Evolutionary conservation across 2,888 invertebrate genomes (phyloP), one percentile per base, ranked within the genome.

Genomic region (Metopia argyrocephala): DNA sequence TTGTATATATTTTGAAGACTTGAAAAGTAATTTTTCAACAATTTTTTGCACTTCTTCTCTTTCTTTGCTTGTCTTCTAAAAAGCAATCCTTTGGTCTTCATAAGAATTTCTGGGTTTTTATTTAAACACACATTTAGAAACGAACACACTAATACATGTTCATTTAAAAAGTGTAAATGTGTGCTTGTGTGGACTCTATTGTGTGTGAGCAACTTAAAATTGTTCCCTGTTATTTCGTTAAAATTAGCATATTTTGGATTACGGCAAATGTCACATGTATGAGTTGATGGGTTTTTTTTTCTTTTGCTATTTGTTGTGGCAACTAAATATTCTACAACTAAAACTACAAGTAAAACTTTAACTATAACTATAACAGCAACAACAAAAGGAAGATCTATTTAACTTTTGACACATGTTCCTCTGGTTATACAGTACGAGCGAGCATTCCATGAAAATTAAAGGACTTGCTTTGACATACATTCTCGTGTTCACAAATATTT

Each of bases 191-290:
- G 25, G 56, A 64, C 56, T 73, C 3, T 12, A 0, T 2, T 38
- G 12, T 61, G 46, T n/a, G 54, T 54, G 73, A 66, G 18, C 66
- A 54, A 75, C 59, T 59, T 74, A 66, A 78, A 78, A 73, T 78
- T 80, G 69, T 78, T 74, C 70, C 70, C 62, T 69, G 62, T 59
- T 81, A 81, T 81, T 81, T 81, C 81, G 78, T 81, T 81, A 78
- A 74, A 83, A 84, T 84, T 84, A 82, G 83, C 84, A 84, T 84
- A 84, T 84, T 84, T 38, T 84, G 83, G 83, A 84, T 83, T 82
- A 84, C 78, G 76, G 79, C 79, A 80, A 82, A 82, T 83, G 82
- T 79, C 82, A 82, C 78, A 78, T 79, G 81, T 79, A 68, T 31
- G 38, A 18, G 54, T 69, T 76, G 76, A 75, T 82, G 73, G 70